Evolutionary conservation across 1,140 invertebrate species (phyloP), one percentile per base, ranked within the genome.

Genomic region (Pseudobourletiella spinata): DNA sequence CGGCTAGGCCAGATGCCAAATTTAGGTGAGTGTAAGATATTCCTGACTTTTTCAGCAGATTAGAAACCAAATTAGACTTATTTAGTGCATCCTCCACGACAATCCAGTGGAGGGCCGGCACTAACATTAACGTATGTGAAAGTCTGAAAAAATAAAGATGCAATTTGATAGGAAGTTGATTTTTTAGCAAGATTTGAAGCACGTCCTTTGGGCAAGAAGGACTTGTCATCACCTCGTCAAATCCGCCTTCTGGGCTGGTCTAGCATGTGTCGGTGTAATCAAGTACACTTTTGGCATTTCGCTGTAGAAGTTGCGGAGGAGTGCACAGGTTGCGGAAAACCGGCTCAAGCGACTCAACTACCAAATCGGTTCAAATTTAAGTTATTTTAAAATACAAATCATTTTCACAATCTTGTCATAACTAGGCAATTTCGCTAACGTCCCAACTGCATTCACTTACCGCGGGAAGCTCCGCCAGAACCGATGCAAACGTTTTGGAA

Each of bases 41-140:
- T n/a, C 79, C 79, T n/a, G 86, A 84, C 22, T 86, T 80, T 43
- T 79, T 76, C 15, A 98, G 73, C n/a, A 99, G 80, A 63, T 87
- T 86, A 1, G 77, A 80, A 0, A 98, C 91, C 48, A 95, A 76
- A 30, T 79, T 71, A 0, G 86, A 89, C 71, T 86, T 91, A 16
- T 74, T 75, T 1, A 80, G 75, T 0, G 89, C 78, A 76, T 98
- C 95, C 77, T 98, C 95, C 6, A 98, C 81, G 39, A 98, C 75
- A 67, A 98, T 91, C 95, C 95, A 98, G 74, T 97, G 92, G 57
- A 98, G 80, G 72, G 91, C 90, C 57, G 86, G 85, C 28, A 96
- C 82, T 62, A 90, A 81, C 69, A 86, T 81, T 61, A 99, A 83
- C 0, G 94, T 91, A 73, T 98, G 89, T 2, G 89, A 88, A 8